These are phyloP conservation scores for Pteronotus mesoamericanus DNA, from an alignment of 2,797 vertebrate genomes.

Conservation along the genomic window DNA sequence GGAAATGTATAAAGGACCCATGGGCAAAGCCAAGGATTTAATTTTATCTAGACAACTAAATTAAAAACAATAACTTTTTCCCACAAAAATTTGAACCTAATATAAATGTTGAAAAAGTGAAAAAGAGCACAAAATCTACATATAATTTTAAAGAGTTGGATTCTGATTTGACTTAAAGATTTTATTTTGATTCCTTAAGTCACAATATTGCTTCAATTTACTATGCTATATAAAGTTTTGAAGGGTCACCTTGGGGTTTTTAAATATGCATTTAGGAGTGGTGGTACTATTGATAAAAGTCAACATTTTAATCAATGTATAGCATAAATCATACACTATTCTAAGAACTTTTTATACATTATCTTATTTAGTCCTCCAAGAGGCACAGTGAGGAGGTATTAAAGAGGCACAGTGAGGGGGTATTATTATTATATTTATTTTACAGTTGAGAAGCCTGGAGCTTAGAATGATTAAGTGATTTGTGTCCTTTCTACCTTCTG, in stretches of 20 bases:
- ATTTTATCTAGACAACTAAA: not conserved
- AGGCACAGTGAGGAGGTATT: not conserved
- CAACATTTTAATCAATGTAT: not conserved
- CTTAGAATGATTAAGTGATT: not conserved
- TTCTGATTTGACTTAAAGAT: conserved; percentile 10
- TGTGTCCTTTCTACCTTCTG: not conserved
- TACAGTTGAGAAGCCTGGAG: not conserved
- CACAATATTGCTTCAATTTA: conserved; percentile 60
- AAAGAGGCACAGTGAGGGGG: too few relatives aligned
- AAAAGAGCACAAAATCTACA: conserved; percentile 1
- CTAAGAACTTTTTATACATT: not conserved
- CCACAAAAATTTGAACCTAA: not conserved
- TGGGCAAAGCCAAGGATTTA: too few relatives aligned
- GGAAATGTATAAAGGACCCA: too few relatives aligned
- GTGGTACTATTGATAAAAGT: not conserved
- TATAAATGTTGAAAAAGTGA: conserved; percentile 45
- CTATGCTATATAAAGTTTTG: conserved; percentile 23
- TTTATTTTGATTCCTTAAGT: conserved; percentile 48
- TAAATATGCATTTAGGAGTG: conserved; percentile 38
- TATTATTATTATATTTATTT: conserved; percentile 28
- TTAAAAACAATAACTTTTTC: not conserved
- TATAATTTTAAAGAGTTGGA: conserved; percentile 28
- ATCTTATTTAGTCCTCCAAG: not conserved
- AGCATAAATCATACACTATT: not conserved
- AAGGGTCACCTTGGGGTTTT: not conserved